Base-by-base conservation (phyloP, 2,113 vertebrate species). In the Oryctolagus cuniculus region DNA sequence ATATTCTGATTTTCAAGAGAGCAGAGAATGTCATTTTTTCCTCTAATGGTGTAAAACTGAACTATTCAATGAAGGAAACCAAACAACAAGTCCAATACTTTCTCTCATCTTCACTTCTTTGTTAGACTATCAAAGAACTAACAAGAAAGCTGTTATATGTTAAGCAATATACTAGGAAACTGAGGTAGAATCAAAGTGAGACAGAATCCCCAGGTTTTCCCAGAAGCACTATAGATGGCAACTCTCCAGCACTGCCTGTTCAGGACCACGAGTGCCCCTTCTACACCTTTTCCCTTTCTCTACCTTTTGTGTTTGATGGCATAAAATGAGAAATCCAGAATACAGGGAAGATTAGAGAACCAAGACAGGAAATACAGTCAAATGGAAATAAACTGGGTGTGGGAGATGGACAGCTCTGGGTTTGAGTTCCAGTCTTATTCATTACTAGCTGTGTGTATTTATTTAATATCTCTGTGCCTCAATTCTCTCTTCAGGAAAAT, bases 1-100 rank as follows among this genome's bases (percentile, higher is more conserved):
- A 89, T 79, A 89, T 79, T 91, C 34, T 36, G 38, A 97, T 79
- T 85, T 77, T 78, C 81, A 86, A 92, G 90, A 38, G 29, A 93
- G 36, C 2, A 67, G 22, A 61, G 17, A 91, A 66, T 75, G 13
- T 82, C 25, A 51, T n/a, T 94, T 92, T 92, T 31, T 49, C 58
- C 66, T 88, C 58, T 77, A 82, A 85, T 5, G 49, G 31, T 49
- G 16, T 85, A 93, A 95, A 93, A 51, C 27, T 16, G 27, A 82
- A 80, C 34, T 87, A 9, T 36, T 24, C 63, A 72, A 89, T 31
- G 51, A 77, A 66, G 69, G 22, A 2, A 63, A 2, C 19, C 24
- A 70, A 91, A 70, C 4, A 63, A 74, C 53, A 36, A 58, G 29
- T 24, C 67, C 10, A 10, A 13, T 22, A 75, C 22, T 73, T 67